phyloP scores from a whole-genome alignment of 2,797 vertebrate species.

The Pteropus rufus region DNA sequence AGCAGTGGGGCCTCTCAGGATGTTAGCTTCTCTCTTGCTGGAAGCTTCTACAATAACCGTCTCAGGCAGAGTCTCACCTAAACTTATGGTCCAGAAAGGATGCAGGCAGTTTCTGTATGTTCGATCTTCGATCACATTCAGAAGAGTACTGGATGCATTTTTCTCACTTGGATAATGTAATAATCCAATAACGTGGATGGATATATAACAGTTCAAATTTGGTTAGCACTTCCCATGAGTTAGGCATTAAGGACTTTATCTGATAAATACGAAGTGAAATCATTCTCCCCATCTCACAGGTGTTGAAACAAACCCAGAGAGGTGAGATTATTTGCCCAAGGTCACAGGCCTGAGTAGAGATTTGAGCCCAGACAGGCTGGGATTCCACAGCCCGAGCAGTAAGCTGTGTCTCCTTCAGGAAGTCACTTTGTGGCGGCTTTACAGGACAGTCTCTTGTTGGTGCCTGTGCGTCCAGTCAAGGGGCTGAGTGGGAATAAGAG shows the following conservation, averaged over 20 bases:
- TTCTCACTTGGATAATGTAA: neutral
- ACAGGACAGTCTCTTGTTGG: neutral
- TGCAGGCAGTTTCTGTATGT: neutral
- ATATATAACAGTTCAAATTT: neutral
- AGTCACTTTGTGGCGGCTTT: neutral
- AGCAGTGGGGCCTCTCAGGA: neutral
- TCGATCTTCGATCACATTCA: neutral
- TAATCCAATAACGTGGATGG: neutral
- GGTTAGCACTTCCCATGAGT: neutral
- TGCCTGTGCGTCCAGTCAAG: neutral
- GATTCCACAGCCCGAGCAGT: neutral
- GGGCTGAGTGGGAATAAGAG: neutral
- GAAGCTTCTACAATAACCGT: neutral
- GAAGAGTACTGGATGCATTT: neutral
- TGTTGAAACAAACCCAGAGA: neutral
- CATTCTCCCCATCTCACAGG: neutral
- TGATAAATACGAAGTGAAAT: neutral
- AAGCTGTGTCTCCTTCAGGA: neutral
- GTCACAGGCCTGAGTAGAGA: neutral
- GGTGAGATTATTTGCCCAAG: neutral
- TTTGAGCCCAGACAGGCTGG: neutral
- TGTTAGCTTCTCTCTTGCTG: neutral
- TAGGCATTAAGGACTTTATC: neutral
- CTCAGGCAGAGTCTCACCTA: neutral
- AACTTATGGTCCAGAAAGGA: neutral